These are phyloP conservation scores for Saccostrea echinata DNA, from an alignment of 1,140 invertebrate species.

Conservation along the genomic window DNA sequence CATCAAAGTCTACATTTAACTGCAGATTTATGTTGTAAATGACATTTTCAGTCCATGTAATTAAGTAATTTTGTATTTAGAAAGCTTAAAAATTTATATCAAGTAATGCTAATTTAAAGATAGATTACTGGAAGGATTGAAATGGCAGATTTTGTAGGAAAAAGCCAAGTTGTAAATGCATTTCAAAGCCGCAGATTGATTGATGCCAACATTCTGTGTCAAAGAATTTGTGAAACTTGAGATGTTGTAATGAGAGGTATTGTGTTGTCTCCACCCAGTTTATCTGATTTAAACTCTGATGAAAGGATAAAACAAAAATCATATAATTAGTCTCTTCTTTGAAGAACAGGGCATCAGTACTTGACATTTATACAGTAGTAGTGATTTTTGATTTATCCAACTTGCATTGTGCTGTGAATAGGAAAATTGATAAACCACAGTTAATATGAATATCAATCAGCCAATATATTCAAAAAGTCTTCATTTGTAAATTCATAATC, in stretches of 20 bases:
- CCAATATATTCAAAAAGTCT: too few relatives aligned
- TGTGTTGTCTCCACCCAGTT: neutral
- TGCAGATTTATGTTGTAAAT: neutral
- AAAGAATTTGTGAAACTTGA: neutral
- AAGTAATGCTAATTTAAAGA: neutral
- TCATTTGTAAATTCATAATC: too few relatives aligned
- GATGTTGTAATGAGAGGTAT: neutral
- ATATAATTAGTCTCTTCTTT: too few relatives aligned
- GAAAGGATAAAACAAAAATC: too few relatives aligned
- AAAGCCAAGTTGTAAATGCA: neutral
- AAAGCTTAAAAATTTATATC: neutral
- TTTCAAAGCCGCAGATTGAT: neutral
- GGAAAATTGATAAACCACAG: too few relatives aligned
- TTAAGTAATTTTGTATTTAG: slow-evolving; percentile 10
- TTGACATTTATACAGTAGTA: too few relatives aligned
- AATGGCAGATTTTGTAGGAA: neutral
- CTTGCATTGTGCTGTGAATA: too few relatives aligned
- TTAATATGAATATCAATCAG: too few relatives aligned
- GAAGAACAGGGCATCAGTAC: too few relatives aligned
- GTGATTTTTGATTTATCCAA: too few relatives aligned
- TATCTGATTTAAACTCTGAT: neutral
- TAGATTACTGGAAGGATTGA: neutral
- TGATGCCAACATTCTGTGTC: neutral
- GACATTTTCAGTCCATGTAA: slow-evolving; percentile 11
- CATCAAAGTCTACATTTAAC: neutral